A percentile compares a stretch with the other conserved stretches of the same genome.
Conservation (phyloP, 2,888 invertebrate genomes). For the Neria commutata region DNA sequence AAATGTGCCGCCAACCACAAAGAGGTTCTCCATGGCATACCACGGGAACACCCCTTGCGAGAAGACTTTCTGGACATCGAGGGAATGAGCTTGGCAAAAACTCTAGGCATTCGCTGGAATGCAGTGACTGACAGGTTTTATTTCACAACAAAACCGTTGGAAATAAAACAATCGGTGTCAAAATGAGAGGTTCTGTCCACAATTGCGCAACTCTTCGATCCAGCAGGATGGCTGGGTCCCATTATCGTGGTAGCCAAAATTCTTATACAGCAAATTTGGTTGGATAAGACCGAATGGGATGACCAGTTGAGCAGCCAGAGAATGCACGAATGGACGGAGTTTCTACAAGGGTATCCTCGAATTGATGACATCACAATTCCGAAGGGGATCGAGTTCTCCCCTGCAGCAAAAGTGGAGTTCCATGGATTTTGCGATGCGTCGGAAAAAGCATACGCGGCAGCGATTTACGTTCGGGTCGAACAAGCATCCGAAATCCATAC, state of each 20-base stretch:
- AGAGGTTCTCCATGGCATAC: background rate
- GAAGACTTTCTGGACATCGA: background rate
- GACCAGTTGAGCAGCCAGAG: background rate
- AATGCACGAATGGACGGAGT: conserved; percentile 8
- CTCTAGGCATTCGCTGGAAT: conserved; percentile 23
- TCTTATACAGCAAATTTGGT: background rate
- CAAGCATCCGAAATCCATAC: background rate
- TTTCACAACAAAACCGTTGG: conserved; percentile 5
- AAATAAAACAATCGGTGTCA: background rate
- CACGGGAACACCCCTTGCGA: background rate
- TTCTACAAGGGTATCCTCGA: conserved; percentile 5
- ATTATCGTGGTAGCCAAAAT: too few species aligned
- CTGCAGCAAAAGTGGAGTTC: conserved; percentile 7
- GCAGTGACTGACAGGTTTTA: conserved; percentile 14
- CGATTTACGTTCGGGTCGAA: conserved; percentile 7
- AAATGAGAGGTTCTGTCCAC: conserved; percentile 11
- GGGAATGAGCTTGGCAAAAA: conserved; percentile 3
- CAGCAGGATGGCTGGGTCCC: too few species aligned
- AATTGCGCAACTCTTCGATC: too few species aligned
- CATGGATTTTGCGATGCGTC: conserved; percentile 28
- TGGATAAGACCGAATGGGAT: background rate
- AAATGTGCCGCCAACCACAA: conserved; percentile 26
- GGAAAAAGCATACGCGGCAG: conserved; percentile 22
- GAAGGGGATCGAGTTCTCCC: conserved; percentile 16
- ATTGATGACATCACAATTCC: conserved; percentile 21